Evolutionary conservation across 2,888 invertebrate genomes (phyloP), one percentile per base, ranked within the genome.

Genomic region (Drosophila demipolita): DNA sequence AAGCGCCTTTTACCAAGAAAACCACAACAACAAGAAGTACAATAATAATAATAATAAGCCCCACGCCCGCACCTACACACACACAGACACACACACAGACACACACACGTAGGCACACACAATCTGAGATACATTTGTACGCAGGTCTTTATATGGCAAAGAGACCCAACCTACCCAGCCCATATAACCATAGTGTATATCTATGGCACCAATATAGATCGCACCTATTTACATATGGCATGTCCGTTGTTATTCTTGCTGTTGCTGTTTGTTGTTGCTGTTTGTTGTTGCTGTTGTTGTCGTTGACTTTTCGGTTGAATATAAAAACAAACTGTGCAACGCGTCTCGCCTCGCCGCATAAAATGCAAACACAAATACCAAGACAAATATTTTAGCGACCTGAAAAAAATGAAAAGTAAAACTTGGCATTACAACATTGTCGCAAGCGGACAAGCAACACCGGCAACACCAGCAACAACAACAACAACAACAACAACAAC

Each of bases 381-480:
- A 83, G 55, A 82, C 84, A 86, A 85, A 85, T 87, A 85, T 82
- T 85, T 85, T 84, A 84, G 84, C 87, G 76, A 83, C 78, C 70
- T 75, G 75, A 32, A 77, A 66, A 76, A 40, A 8, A 76, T 48
- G 20, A 70, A 70, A 79, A 62, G 62, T 67, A 79, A 60, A 69
- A 80, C 72, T 75, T 71, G 57, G 63, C 75, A 76, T 77, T 77
- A 75, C 76, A 75, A 76, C 73, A 76, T 59, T 75, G 72, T 75
- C 42, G 72, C 71, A 55, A 45, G 64, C 69, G 60, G 67, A 71
- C 77, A 67, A 66, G 26, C 49, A 26, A 49, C 55, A 60, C 23
- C 72, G 29, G 1, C 70, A 59, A n/a, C 67, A 74, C 40, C 62
- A 66, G 12, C 62, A 63, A 20, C 59, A 61, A 12, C 12, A 26